phyloP scores from a whole-genome alignment of 2,797 vertebrate genomes.

The Leptodactylus fallax region DNA sequence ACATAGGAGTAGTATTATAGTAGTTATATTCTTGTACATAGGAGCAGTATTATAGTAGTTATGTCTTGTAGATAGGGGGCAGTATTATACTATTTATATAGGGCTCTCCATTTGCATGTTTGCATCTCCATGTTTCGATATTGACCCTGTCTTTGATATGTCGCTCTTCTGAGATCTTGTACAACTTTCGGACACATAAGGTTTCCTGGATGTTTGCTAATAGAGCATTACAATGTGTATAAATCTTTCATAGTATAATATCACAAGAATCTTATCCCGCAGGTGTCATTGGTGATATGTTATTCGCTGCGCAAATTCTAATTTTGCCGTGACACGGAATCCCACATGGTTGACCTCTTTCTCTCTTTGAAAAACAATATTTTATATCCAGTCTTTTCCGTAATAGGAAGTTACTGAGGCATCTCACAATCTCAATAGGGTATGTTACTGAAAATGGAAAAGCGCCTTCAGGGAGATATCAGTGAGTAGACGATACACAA shows the following conservation, averaged over 20 bases:
- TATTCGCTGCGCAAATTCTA: slow-evolving; percentile 16
- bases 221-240: background rate
- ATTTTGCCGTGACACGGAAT: background rate
- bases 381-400: slow-evolving; percentile 30
- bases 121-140: no score
- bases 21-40: background rate
- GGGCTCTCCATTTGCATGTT: no score
- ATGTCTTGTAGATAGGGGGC: background rate
- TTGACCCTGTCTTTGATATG: no score
- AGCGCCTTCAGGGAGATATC: slow-evolving; percentile 42
- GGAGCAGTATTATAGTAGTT: background rate
- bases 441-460: slow-evolving; percentile 46
- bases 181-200: no score
- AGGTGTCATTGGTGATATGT: background rate
- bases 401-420: slow-evolving; percentile 56
- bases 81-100: background rate
- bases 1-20: background rate
- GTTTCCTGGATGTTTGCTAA: background rate
- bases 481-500: slow-evolving; percentile 25
- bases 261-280: background rate
- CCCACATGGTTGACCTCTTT: background rate
- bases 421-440: slow-evolving; percentile 20
- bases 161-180: no score
- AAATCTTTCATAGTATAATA: background rate
- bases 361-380: slow-evolving; percentile 27